Evolutionary conservation across 2,797 vertebrate genomes (phyloP).

Genomic region (Sylvia borin): DNA sequence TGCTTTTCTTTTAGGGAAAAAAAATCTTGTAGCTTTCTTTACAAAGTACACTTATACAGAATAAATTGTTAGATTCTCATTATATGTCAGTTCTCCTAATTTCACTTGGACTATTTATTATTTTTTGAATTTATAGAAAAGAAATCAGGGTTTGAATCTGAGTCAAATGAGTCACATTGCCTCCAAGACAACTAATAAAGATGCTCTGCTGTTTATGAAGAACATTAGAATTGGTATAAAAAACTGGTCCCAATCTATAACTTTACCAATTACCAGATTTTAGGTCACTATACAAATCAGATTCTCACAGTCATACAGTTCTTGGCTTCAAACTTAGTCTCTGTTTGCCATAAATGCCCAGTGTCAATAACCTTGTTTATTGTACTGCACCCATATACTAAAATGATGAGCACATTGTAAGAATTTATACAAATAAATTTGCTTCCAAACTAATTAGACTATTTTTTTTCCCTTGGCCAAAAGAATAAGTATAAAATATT

Average conservation of each 20-base stretch:
- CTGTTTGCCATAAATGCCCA: not conserved
- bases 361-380: not conserved
- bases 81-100: not conserved
- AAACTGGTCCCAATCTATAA: not conserved
- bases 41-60: not conserved
- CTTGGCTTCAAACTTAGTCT: not conserved
- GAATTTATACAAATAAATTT: not conserved
- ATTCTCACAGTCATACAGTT: not conserved
- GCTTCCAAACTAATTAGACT: not conserved
- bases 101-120: not conserved
- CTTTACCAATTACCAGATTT: not conserved
- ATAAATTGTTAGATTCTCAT: not conserved
- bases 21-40: not conserved
- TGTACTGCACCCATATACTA: not conserved
- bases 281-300: not conserved
- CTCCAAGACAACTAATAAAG: not conserved
- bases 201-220: not conserved
- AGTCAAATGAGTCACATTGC: not conserved
- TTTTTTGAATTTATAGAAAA: not conserved
- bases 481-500: not conserved
- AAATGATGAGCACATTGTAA: not conserved
- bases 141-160: not conserved
- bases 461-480: not conserved
- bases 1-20: not conserved
- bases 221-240: not conserved